These are phyloP conservation scores for Thoracochromis brauschi DNA, from an alignment of 2,113 vertebrate genomes.

Conservation along the genomic window DNA sequence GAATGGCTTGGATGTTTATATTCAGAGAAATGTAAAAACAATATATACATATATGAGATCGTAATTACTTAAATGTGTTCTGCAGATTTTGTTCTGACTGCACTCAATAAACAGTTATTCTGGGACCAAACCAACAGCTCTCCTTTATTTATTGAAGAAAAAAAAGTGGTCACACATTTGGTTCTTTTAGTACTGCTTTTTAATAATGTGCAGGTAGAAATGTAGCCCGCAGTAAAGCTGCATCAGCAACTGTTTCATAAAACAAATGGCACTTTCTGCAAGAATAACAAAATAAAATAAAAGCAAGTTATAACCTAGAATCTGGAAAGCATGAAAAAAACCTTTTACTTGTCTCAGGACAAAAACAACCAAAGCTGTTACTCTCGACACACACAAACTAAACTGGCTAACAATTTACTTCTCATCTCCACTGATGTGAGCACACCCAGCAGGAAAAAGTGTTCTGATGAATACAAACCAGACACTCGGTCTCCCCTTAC, in stretches of 20 bases:
- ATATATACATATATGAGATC: background rate
- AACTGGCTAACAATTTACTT: background rate
- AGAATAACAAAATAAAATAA: background rate
- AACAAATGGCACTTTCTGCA: slow-evolving; percentile 22
- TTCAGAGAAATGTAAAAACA: slow-evolving; percentile 28
- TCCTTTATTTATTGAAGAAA: background rate
- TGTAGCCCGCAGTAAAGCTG: slow-evolving; percentile 19
- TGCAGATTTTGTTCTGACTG: slow-evolving; percentile 70
- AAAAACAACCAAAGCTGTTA: background rate
- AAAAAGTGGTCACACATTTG: background rate
- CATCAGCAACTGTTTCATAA: background rate
- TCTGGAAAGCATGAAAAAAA: background rate
- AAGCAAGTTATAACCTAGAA: background rate
- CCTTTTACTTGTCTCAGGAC: background rate
- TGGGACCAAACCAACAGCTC: slow-evolving; percentile 65
- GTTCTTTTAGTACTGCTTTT: background rate
- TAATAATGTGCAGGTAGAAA: slow-evolving; percentile 18
- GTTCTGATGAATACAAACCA: slow-evolving; percentile 16
- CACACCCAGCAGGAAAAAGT: background rate
- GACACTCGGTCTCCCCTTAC: background rate
- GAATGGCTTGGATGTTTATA: slow-evolving; percentile 57
- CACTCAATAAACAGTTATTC: slow-evolving; percentile 77
- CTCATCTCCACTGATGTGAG: slow-evolving; percentile 9
- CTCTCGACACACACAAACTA: background rate
- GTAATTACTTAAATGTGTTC: slow-evolving; percentile 51